phyloP scores from a whole-genome alignment of 2,888 invertebrate species.

The Anarsia innoxiella region DNA sequence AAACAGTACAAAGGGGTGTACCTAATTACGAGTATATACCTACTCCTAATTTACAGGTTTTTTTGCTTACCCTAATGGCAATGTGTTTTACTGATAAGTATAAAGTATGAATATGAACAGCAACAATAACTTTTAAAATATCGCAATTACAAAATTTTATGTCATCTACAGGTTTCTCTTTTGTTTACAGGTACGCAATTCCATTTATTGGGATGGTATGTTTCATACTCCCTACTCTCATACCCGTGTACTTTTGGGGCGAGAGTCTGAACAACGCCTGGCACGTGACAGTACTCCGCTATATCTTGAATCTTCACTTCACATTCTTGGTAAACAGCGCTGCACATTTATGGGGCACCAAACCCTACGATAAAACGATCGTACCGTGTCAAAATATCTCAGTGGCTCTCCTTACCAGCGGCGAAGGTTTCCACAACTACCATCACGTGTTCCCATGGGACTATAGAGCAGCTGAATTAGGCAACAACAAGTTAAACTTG shows the following conservation, averaged over 20 bases:
- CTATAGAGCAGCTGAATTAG: constrained; percentile 37
- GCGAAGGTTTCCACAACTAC: constrained; percentile 47
- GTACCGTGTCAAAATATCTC: constrained; percentile 26
- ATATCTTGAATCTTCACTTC: constrained; percentile 70
- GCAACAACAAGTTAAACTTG: constrained; percentile 25
- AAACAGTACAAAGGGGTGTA: too few relatives aligned
- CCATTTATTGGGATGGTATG: constrained; percentile 77
- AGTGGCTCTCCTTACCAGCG: constrained; percentile 29
- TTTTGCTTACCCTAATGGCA: too few relatives aligned
- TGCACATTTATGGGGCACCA: constrained; percentile 70
- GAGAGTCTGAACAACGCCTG: constrained; percentile 57
- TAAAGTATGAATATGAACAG: too few relatives aligned
- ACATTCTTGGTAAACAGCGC: constrained; percentile 78
- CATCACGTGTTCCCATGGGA: constrained; percentile 47
- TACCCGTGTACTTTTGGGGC: constrained; percentile 75
- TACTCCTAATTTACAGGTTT: too few relatives aligned
- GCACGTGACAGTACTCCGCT: constrained; percentile 61
- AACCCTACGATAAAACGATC: constrained; percentile 54
- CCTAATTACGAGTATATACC: too few relatives aligned
- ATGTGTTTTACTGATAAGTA: too few relatives aligned
- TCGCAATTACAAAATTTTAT: neutral
- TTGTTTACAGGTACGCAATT: constrained; percentile 69
- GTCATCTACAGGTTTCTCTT: neutral
- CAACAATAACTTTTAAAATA: neutral
- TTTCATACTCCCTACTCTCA: constrained; percentile 28